phyloP scores from a whole-genome alignment of 2,797 vertebrate genomes.

The Pseudotriccus pelzelni region DNA sequence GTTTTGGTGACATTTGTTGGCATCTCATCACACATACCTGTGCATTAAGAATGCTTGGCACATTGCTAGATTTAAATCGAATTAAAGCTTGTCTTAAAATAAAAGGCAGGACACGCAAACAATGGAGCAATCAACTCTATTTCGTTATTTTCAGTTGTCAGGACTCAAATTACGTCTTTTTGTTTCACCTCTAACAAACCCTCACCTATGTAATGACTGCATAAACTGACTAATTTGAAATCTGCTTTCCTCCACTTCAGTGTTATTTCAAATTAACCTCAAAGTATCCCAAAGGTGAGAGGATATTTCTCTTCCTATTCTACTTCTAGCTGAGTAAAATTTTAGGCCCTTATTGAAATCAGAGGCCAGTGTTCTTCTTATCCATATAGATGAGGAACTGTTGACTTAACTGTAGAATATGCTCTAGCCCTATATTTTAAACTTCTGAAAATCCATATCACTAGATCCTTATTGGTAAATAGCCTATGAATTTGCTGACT shows the following conservation, averaged over 20 bases:
- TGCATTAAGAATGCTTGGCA: background rate
- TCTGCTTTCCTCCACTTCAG: background rate
- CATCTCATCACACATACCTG: background rate
- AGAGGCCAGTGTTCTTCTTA: background rate
- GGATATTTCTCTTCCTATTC: background rate
- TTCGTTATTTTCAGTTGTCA: background rate
- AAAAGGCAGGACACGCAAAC: background rate
- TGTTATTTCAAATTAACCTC: background rate
- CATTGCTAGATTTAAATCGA: background rate
- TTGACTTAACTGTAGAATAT: background rate
- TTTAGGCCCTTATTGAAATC: background rate
- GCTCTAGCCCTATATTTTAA: background rate
- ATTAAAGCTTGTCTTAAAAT: background rate
- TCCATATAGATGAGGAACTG: background rate
- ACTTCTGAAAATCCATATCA: background rate
- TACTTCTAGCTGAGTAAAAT: background rate
- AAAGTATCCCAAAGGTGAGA: background rate
- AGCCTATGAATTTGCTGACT: background rate
- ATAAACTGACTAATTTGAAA: background rate
- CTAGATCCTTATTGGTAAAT: background rate
- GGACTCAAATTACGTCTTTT: background rate
- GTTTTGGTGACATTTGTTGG: background rate
- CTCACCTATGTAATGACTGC: background rate
- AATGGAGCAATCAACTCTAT: background rate
- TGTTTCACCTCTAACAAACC: background rate